Evolutionary conservation across 37 sponge, comb jelly and placozoan genomes (phyloP).

Genomic region (Mnemiopsis leidyi): DNA sequence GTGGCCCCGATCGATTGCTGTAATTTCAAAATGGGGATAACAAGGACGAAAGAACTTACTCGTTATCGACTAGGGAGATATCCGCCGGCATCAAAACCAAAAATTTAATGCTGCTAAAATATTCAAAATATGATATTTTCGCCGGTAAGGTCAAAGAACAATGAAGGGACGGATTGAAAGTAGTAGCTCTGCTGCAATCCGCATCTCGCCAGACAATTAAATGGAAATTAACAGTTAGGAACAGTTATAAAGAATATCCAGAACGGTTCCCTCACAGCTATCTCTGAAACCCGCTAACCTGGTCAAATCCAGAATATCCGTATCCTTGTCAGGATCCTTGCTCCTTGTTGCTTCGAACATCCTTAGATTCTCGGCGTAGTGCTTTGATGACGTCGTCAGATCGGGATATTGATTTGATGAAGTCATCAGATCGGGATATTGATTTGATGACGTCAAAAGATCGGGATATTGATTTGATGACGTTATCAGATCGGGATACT

Average conservation of each 20-base stretch:
- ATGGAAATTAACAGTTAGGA: neutral
- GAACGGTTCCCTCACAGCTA: neutral
- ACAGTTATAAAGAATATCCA: neutral
- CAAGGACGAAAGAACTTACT: too few species aligned
- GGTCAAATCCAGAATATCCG: neutral
- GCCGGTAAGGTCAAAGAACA: neutral
- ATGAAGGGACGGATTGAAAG: neutral
- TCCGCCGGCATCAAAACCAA: too few species aligned
- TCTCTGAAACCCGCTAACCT: neutral
- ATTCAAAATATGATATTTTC: neutral
- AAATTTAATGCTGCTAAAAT: too few species aligned
- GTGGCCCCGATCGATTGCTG: too few species aligned
- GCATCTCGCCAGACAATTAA: neutral
- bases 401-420: neutral
- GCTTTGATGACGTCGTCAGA: neutral
- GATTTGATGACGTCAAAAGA: too few species aligned
- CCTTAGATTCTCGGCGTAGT: neutral
- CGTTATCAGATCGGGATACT: too few species aligned
- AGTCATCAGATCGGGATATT: too few species aligned
- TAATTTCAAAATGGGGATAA: too few species aligned
- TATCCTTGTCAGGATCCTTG: neutral
- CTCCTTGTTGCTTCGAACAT: neutral
- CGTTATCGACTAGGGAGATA: too few species aligned
- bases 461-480: too few species aligned
- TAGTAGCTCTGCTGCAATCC: neutral